Conservation (phyloP, 2,797 vertebrate species). For the Darevskia mixta region DNA sequence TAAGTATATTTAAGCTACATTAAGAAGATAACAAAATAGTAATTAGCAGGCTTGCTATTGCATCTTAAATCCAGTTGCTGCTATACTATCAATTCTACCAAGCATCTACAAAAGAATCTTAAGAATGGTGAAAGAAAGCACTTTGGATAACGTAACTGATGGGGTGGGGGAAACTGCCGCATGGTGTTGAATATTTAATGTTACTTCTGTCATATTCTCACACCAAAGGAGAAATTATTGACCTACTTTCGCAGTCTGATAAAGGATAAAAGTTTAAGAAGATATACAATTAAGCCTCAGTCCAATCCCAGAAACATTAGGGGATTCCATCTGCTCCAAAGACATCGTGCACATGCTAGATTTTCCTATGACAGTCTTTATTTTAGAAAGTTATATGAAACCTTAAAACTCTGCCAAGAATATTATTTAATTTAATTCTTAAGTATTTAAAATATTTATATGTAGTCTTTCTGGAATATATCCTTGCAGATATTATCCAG, state of each 20-base stretch:
- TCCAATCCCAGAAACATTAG: not conserved
- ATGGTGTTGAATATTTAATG: conserved; percentile 23
- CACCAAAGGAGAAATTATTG: conserved; percentile 51
- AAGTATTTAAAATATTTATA: too few relatives aligned
- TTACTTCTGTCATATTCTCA: conserved; percentile 47
- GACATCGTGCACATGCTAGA: not conserved
- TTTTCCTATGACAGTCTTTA: not conserved
- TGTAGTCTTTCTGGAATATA: too few relatives aligned
- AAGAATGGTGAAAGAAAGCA: not conserved
- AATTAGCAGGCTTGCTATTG: not conserved
- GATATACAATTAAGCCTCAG: not conserved
- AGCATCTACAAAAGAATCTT: not conserved
- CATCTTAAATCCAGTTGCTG: not conserved
- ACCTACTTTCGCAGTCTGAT: conserved; percentile 41
- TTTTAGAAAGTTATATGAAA: not conserved
- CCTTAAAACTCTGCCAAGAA: not conserved
- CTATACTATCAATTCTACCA: not conserved
- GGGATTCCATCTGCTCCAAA: conserved; percentile 28
- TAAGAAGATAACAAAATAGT: conserved; percentile 12
- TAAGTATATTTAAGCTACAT: conserved; percentile 7
- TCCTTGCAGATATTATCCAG: not conserved
- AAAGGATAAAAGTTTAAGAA: conserved; percentile 41
- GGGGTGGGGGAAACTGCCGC: conserved; percentile 21
- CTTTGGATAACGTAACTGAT: conserved; percentile 33
- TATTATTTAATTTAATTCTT: not conserved